These are phyloP conservation scores for Pseudomyrmex pallidus DNA, from an alignment of 1,140 invertebrate species.

Conservation along the genomic window DNA sequence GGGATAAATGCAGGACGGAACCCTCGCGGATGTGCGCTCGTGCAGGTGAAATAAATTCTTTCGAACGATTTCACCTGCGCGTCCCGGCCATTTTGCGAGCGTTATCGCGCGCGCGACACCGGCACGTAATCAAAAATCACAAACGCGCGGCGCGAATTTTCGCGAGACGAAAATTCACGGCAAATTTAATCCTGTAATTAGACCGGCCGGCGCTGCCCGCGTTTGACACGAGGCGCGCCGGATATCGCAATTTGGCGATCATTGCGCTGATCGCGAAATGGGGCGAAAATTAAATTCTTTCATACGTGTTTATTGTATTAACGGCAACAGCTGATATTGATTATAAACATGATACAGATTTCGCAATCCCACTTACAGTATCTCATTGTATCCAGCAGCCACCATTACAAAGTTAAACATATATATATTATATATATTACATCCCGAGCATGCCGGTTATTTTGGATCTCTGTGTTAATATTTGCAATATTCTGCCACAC, in stretches of 20 bases:
- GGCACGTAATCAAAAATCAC: slow-evolving; percentile 72
- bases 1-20: slow-evolving; percentile 60
- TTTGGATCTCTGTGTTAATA: slow-evolving; percentile 19
- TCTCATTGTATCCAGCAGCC: slow-evolving; percentile 36
- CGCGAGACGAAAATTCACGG: slow-evolving; percentile 45
- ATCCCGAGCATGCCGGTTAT: not conserved
- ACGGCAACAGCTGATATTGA: slow-evolving; percentile 48
- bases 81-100: slow-evolving; percentile 27
- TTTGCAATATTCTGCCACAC: slow-evolving; percentile 10
- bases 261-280: slow-evolving; percentile 38
- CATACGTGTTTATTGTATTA: slow-evolving; percentile 50
- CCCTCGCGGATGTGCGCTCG: slow-evolving; percentile 29
- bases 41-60: slow-evolving; percentile 72
- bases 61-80: slow-evolving; percentile 71
- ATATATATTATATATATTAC: not conserved
- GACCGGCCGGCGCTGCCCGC: slow-evolving; percentile 44
- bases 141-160: slow-evolving; percentile 58
- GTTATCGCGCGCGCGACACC: slow-evolving; percentile 60
- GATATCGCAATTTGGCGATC: slow-evolving; percentile 54
- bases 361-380: slow-evolving; percentile 35
- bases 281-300: slow-evolving; percentile 57
- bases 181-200: slow-evolving; percentile 72
- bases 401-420: slow-evolving; percentile 29
- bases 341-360: slow-evolving; percentile 58
- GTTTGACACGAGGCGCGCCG: slow-evolving; percentile 56